A percentile compares a stretch with the other conserved stretches of the same genome.
These are phyloP conservation scores for Sebastes kiyomatsui DNA, from an alignment of 2,797 vertebrate genomes.

Conservation along the genomic window DNA sequence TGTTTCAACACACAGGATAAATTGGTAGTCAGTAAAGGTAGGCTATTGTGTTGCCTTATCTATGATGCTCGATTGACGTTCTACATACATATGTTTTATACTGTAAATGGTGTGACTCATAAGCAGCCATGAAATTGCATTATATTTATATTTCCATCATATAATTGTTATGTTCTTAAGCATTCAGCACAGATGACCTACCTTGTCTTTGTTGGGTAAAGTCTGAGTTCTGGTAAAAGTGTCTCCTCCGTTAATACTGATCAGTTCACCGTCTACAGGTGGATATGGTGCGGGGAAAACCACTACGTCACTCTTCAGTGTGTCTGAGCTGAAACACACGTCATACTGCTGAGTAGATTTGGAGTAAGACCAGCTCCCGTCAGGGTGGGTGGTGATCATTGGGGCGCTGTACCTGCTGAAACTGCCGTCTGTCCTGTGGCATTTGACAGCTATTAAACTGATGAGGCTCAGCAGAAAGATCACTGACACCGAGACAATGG, in stretches of 20 bases:
- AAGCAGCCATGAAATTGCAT: too few relatives aligned
- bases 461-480: constrained; percentile 59
- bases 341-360: constrained; percentile 76
- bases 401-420: constrained; percentile 61
- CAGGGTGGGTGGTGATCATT: constrained; percentile 72
- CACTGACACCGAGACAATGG: constrained; percentile 51
- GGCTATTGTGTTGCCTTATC: too few relatives aligned
- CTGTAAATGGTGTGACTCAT: too few relatives aligned
- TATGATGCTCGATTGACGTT: too few relatives aligned
- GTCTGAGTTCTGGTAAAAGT: constrained; percentile 73
- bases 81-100: too few relatives aligned
- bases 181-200: too few relatives aligned
- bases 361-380: constrained; percentile 76
- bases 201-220: constrained; percentile 69
- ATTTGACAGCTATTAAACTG: constrained; percentile 35
- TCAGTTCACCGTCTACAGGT: constrained; percentile 67
- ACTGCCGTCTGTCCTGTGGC: constrained; percentile 43
- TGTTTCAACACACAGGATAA: too few relatives aligned
- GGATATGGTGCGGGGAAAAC: constrained; percentile 71
- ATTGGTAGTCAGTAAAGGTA: too few relatives aligned
- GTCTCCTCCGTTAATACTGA: constrained; percentile 73
- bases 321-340: constrained; percentile 78
- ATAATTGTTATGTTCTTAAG: too few relatives aligned
- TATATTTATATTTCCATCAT: too few relatives aligned
- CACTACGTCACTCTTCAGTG: constrained; percentile 75